Percentiles rank a stretch among this genome's conserved stretches.
phyloP scores from a whole-genome alignment of 2,113 vertebrate genomes.

The Epinephelus cyanopodus region DNA sequence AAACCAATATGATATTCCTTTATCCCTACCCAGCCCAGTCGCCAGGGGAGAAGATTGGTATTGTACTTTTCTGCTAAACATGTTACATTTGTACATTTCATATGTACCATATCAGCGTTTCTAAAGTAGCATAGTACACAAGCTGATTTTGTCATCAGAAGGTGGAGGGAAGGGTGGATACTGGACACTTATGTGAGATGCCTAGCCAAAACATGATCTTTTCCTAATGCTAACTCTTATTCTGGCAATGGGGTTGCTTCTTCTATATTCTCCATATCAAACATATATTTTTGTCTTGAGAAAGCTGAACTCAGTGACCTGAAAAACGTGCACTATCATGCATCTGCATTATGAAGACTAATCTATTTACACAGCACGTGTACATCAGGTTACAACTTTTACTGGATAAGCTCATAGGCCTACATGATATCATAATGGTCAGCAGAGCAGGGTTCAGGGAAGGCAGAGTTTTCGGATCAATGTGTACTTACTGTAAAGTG shows the following conservation, averaged over 20 bases:
- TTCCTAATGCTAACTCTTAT: too few relatives aligned
- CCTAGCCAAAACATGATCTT: too few relatives aligned
- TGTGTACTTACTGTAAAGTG: slow-evolving; percentile 26
- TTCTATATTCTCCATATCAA: neutral
- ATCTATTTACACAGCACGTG: neutral
- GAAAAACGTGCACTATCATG: neutral
- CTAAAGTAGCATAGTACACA: too few relatives aligned
- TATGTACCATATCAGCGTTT: too few relatives aligned
- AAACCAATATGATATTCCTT: neutral
- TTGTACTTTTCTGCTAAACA: too few relatives aligned
- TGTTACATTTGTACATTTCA: too few relatives aligned
- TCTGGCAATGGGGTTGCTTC: too few relatives aligned
- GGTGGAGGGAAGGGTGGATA: too few relatives aligned
- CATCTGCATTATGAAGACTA: neutral
- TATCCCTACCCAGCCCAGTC: neutral
- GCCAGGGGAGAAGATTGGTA: too few relatives aligned
- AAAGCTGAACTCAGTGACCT: neutral
- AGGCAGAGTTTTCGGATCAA: slow-evolving; percentile 18
- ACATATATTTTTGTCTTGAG: neutral
- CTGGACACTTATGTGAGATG: too few relatives aligned
- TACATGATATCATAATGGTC: slow-evolving; percentile 1
- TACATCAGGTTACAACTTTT: neutral
- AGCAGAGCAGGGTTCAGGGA: slow-evolving; percentile 5
- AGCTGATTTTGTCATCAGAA: too few relatives aligned
- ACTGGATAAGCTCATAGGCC: neutral